phyloP scores from a whole-genome alignment of 1,140 invertebrate genomes.

The Scaptodrosophila lebanonensis region DNA sequence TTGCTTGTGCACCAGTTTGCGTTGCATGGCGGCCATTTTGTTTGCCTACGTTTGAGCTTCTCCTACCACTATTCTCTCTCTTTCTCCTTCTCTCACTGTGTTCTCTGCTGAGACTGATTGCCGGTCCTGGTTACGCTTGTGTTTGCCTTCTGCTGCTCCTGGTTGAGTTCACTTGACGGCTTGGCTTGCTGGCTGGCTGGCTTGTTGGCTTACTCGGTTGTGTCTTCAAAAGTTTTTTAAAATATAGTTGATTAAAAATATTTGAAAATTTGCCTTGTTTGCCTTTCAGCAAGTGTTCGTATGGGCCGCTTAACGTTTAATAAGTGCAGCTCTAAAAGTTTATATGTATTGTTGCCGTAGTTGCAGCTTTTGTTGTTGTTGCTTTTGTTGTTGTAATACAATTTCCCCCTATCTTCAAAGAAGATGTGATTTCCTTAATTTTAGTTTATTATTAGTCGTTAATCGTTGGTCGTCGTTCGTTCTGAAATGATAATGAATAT shows the following conservation, averaged over 20 bases:
- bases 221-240: constrained; percentile 64
- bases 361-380: constrained; percentile 19
- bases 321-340: too few relatives aligned
- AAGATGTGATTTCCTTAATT: constrained; percentile 19
- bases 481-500: constrained; percentile 53
- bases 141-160: constrained; percentile 11
- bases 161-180: constrained; percentile 5
- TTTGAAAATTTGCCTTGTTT: constrained; percentile 42
- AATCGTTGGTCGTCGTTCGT: constrained; percentile 69
- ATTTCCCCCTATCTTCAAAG: constrained; percentile 38
- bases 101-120: too few relatives aligned
- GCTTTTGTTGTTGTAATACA: constrained; percentile 32
- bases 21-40: constrained; percentile 81
- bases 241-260: constrained; percentile 71
- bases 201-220: constrained; percentile 2
- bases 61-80: constrained; percentile 12
- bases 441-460: constrained; percentile 64
- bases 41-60: constrained; percentile 18
- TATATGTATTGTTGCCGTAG: constrained; percentile 9
- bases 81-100: constrained; percentile 13
- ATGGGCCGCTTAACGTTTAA: constrained; percentile 43
- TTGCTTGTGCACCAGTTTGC: constrained; percentile 88
- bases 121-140: constrained; percentile 10
- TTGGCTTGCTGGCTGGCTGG: neutral
- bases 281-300: constrained; percentile 5